Evolutionary conservation across 1,140 invertebrate species (phyloP), one percentile per base, ranked within the genome.

Genomic region (Lucilia cuprina): DNA sequence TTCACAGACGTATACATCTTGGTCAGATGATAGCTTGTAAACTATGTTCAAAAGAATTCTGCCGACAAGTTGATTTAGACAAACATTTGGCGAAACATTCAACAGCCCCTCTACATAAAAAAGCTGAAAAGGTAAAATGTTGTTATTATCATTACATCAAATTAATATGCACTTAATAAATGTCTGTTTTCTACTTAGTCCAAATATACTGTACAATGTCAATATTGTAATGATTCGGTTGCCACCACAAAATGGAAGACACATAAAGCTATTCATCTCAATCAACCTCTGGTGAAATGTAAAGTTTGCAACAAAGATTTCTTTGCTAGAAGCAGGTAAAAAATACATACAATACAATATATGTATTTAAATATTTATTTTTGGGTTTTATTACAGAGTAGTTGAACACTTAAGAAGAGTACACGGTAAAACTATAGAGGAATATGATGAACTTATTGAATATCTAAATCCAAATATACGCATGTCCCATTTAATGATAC

Each of bases 41-140:
- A n/a, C 14, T 74, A 30, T 84, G 84, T 19, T 9, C 50, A 9
- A 84, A 84, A 34, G 49, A 75, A 21, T 84, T 82, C 50, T 19
- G 19, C 14, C 50, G 78, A 4, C 60, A 60, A 41, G 25, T 84
- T 4, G 84, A 82, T 82, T 25, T 84, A 41, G 55, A 82, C 34
- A 21, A 82, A 2, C 84, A 84, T 75, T 21, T 84, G 19, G 50
- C 13, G 47, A 30, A 2, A 10, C 49, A 50, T 55, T 82, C 78
- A 12, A 13, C 78, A 12, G 9, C 49, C 0, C 47, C 78, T 49
- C 3, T 82, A 50, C 21, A 19, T 55, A 55, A n/a, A 2, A 82
- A 50, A 19, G 12, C 19, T 55, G 4, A 12, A 55, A 8, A 55
- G 74, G 74, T 82, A 82, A 55, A 41, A 9, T 21, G 3, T 78